Conservation (phyloP, 2,113 vertebrate species). For the Toxotes jaculatrix region DNA sequence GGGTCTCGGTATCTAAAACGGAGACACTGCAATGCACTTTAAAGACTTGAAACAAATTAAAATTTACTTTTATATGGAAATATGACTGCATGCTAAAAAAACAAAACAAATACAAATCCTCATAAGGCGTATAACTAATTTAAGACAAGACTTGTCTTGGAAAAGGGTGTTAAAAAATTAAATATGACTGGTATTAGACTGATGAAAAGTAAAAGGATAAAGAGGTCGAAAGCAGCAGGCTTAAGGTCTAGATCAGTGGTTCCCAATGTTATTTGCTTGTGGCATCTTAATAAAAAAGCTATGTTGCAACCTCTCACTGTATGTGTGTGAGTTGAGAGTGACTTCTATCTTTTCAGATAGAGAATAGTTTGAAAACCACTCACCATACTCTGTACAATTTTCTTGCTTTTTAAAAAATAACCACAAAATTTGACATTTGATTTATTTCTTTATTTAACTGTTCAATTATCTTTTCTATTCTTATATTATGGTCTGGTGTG, state of each 20-base stretch:
- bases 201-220: background rate
- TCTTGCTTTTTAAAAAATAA: background rate
- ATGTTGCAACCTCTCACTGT: background rate
- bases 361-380: background rate
- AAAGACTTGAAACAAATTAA: slow-evolving; percentile 20
- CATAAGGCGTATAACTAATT: background rate
- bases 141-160: background rate
- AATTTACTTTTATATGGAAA: slow-evolving; percentile 9
- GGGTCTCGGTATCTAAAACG: slow-evolving; percentile 41
- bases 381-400: background rate
- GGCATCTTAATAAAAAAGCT: background rate
- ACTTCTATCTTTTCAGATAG: background rate
- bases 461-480: background rate
- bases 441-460: background rate
- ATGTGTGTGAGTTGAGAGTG: background rate
- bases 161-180: background rate
- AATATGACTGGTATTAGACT: background rate
- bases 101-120: background rate
- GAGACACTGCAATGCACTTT: slow-evolving; percentile 10
- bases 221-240: background rate
- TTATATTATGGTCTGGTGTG: background rate
- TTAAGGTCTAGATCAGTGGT: background rate
- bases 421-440: background rate
- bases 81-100: background rate
- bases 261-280: background rate